phyloP scores from a whole-genome alignment of 2,113 vertebrate genomes.

The Labrus mixtus region DNA sequence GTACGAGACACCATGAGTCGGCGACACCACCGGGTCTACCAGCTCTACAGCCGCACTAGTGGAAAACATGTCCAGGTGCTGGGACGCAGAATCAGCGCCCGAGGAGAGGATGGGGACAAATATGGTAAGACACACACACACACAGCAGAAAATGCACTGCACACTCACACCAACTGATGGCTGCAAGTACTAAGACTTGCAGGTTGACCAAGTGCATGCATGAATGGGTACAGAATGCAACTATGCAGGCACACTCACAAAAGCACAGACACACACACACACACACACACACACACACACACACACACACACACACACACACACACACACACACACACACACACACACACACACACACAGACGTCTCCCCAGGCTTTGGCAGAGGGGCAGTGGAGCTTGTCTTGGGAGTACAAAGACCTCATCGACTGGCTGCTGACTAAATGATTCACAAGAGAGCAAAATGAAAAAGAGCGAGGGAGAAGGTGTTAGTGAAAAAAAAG shows the following conservation, averaged over 20 bases:
- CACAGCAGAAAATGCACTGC: constrained; percentile 13
- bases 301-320: no score
- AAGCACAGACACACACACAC: constrained; percentile 54
- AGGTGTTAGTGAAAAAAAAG: constrained; percentile 52
- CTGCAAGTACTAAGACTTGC: constrained; percentile 68
- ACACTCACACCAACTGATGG: constrained; percentile 35
- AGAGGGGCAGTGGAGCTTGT: constrained; percentile 81
- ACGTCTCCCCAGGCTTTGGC: constrained; percentile 72
- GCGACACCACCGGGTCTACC: constrained; percentile 85
- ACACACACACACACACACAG: no score
- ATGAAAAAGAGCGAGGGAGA: constrained; percentile 52
- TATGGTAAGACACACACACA: constrained; percentile 84
- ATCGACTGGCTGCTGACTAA: constrained; percentile 85
- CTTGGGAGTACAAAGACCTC: constrained; percentile 83
- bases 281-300: no score
- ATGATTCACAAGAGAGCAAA: constrained; percentile 78
- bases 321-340: no score
- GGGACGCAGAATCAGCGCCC: constrained; percentile 83
- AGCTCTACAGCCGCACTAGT: constrained; percentile 87
- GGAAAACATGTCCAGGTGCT: constrained; percentile 87
- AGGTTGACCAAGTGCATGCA: constrained; percentile 71
- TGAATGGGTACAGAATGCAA: constrained; percentile 74
- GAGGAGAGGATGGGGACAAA: constrained; percentile 87
- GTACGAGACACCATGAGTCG: constrained; percentile 87
- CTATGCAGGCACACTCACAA: constrained; percentile 64